phyloP scores from a whole-genome alignment of 2,113 vertebrate species.

The Pogona vitticeps region DNA sequence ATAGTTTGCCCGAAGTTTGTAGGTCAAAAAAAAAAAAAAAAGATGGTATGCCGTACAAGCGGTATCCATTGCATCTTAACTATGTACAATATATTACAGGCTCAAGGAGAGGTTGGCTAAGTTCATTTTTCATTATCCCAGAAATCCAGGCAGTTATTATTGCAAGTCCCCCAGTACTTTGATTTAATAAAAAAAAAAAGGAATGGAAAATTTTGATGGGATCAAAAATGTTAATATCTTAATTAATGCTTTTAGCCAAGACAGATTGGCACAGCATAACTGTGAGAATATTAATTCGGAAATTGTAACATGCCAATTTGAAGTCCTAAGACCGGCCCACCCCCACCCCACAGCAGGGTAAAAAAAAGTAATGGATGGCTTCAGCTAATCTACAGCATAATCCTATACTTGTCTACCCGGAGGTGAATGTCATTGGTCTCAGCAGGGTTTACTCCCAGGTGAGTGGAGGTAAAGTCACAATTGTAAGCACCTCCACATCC shows the following conservation, averaged over 20 bases:
- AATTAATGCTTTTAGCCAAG: conserved; percentile 70
- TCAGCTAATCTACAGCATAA: neutral
- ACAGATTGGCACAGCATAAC: conserved; percentile 36
- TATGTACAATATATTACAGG: conserved; percentile 56
- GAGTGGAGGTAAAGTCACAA: neutral
- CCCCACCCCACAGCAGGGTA: conserved; percentile 5
- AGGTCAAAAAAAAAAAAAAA: conserved; percentile 45
- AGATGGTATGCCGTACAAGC: conserved; percentile 34
- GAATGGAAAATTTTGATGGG: conserved; percentile 66
- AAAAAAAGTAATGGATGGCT: neutral
- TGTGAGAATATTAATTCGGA: conserved; percentile 60
- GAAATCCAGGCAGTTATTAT: conserved; percentile 42
- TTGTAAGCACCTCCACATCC: neutral
- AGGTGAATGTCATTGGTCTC: neutral
- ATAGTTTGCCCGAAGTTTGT: neutral
- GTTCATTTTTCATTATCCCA: conserved; percentile 66
- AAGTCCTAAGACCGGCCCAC: conserved; percentile 8
- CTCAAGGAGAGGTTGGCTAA: conserved; percentile 61
- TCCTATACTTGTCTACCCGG: neutral
- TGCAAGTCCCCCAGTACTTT: conserved; percentile 47
- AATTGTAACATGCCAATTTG: neutral
- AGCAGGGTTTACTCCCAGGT: neutral
- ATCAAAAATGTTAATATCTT: conserved; percentile 69
- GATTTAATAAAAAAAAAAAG: conserved; percentile 58
- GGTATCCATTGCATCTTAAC: conserved; percentile 46